These are phyloP conservation scores for Paraplagusia blochii DNA, from an alignment of 2,113 vertebrate species.

Conservation along the genomic window DNA sequence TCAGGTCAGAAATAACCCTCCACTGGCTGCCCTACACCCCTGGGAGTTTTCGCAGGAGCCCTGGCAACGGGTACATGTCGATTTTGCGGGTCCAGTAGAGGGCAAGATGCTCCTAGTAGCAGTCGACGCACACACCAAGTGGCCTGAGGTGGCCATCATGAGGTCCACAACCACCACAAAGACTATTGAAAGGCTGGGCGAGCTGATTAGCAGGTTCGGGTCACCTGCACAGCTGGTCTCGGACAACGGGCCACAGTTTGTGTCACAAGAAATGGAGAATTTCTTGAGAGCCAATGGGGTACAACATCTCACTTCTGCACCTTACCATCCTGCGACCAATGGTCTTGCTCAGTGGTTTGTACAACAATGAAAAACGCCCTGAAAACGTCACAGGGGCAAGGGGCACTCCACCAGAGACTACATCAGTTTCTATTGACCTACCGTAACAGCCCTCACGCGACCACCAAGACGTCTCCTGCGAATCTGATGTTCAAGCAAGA, in stretches of 20 bases:
- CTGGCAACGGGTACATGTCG: slow-evolving; percentile 6
- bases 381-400: background rate
- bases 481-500: slow-evolving; percentile 13
- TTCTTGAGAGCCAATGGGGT: too few relatives aligned
- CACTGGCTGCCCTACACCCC: background rate
- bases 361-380: background rate
- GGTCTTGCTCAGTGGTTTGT: slow-evolving; percentile 6
- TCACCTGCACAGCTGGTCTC: slow-evolving; percentile 4
- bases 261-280: background rate
- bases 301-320: too few relatives aligned
- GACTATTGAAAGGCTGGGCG: background rate
- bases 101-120: background rate
- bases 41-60: slow-evolving; percentile 9
- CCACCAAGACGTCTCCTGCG: slow-evolving; percentile 1
- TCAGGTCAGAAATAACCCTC: background rate
- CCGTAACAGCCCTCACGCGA: background rate
- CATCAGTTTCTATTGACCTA: slow-evolving; percentile 2
- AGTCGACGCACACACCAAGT: slow-evolving; percentile 7
- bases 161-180: background rate
- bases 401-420: background rate
- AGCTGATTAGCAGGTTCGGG: background rate
- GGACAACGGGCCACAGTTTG: slow-evolving; percentile 8
- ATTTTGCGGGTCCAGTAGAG: background rate
- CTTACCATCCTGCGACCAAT: too few relatives aligned
- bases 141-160: background rate